These are phyloP conservation scores for Pygathrix nemaeus DNA, from an alignment of 2,113 vertebrate genomes.

Conservation along the genomic window DNA sequence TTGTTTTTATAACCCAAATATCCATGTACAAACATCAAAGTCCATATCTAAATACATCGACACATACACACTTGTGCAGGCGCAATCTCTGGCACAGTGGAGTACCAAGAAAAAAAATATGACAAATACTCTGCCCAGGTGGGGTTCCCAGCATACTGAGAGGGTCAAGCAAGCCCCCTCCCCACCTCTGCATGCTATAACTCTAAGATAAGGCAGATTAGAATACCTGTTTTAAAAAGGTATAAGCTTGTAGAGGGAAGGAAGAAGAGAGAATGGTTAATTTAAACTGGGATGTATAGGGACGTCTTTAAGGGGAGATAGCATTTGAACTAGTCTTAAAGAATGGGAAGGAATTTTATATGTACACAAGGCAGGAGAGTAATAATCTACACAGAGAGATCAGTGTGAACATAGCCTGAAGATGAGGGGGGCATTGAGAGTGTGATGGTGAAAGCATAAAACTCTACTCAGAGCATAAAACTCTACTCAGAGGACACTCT, in stretches of 20 bases:
- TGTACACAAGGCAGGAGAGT: accelerated
- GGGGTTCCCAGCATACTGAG: not conserved
- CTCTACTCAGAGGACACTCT: not conserved
- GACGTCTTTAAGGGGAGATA: not conserved
- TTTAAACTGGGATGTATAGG: not conserved
- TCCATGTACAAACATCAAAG: not conserved
- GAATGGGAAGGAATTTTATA: not conserved
- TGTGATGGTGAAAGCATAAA: not conserved
- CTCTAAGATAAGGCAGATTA: not conserved
- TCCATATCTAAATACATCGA: not conserved
- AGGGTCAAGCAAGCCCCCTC: accelerated
- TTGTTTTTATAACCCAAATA: not conserved
- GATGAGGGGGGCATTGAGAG: accelerated
- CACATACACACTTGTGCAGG: not conserved
- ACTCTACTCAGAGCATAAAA: not conserved
- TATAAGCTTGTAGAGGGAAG: not conserved
- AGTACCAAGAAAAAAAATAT: not conserved
- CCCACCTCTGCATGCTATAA: not conserved
- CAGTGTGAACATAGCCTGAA: not conserved
- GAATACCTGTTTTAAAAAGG: not conserved
- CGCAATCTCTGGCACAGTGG: not conserved
- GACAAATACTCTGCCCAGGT: not conserved
- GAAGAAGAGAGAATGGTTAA: not conserved
- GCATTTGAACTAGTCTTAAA: not conserved
- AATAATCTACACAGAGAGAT: not conserved